These are phyloP conservation scores for Phoxinus dragarum DNA, from an alignment of 2,797 vertebrate genomes.

Conservation along the genomic window DNA sequence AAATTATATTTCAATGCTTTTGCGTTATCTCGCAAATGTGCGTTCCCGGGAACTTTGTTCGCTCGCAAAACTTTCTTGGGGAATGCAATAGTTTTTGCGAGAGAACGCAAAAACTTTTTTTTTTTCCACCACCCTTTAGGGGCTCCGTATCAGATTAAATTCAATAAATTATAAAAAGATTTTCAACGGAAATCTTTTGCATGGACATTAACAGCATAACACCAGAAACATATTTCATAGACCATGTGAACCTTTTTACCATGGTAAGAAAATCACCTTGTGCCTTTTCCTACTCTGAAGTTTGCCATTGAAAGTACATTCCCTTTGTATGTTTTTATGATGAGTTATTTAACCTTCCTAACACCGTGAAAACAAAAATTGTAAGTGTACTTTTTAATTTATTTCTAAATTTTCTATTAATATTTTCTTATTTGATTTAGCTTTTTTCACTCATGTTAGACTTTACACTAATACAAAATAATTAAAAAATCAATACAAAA, in stretches of 20 bases:
- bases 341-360: not conserved
- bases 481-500: not conserved
- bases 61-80: not conserved
- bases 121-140: not conserved
- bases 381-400: not conserved
- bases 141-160: not conserved
- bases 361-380: not conserved
- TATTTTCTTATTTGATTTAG: not conserved
- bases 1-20: not conserved
- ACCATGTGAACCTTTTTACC: not conserved
- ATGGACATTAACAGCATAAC: not conserved
- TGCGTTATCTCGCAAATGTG: not conserved
- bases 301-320: not conserved
- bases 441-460: not conserved
- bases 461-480: not conserved
- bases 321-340: no score
- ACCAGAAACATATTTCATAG: not conserved
- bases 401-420: not conserved
- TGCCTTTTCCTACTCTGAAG: not conserved
- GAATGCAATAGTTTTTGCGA: not conserved
- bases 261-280: not conserved
- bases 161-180: not conserved
- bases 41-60: not conserved
- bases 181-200: not conserved
- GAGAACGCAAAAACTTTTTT: not conserved